Evolutionary conservation across 2,888 invertebrate species (phyloP), one percentile per base, ranked within the genome.

Genomic region (Calameuta idolon): DNA sequence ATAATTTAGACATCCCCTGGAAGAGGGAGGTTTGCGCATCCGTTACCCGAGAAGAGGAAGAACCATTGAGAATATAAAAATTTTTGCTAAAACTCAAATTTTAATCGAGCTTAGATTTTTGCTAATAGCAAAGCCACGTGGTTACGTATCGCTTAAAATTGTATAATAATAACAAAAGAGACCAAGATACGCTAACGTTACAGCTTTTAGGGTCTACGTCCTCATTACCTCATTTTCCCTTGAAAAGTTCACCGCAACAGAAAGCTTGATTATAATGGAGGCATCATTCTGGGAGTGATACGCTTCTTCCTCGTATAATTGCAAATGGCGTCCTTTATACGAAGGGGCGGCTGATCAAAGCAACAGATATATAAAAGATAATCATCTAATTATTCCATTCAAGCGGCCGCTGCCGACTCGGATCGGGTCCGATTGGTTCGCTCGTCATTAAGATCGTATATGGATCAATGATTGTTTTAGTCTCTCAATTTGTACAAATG

Each of bases 211-310:
- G 23, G 23, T 15, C 23, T 9, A 55, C 23, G 5, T 55, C 23
- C 23, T 55, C 55, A 55, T 55, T 55, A 55, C 23, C 55, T n/a
- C 23, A 55, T 55, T 55, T 55, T 55, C 55, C 23, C 55, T 9
- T 55, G 55, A 55, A 55, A 55, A 55, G 55, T 23, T 23, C 23
- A 55, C 23, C 55, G 55, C 55, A 55, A 23, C 23, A 55, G 55
- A 23, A 23, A 55, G 55, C 87, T 90, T 90, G 87, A 91, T 90
- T 90, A 88, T 91, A 90, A 90, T 90, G 87, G 89, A 90, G 89
- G 89, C 89, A 90, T 91, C 90, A 91, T 90, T 89, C 84, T 81
- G 84, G 83, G 85, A 76, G 74, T 77, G 77, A 87, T 86, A 84
- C 85, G 85, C 85, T 87, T 87, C 84, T 82, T 84, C 78, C 85